Evolutionary conservation across 2,113 vertebrate species (phyloP).

Genomic region (Platycercus adscitus): DNA sequence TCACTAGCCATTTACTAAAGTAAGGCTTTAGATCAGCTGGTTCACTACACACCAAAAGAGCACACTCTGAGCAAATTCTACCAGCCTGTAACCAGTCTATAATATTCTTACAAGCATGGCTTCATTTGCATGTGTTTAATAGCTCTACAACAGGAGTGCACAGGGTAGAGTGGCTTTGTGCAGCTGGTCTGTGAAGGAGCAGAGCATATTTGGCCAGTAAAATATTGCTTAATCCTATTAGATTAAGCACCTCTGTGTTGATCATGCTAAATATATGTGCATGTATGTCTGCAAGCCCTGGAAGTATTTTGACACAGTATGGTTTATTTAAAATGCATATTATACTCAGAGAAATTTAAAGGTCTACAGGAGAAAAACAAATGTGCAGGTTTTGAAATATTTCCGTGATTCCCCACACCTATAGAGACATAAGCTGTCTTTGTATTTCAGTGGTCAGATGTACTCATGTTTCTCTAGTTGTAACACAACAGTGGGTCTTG

Average conservation of each 20-base stretch:
- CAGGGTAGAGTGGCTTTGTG: neutral
- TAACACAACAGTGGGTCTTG: neutral
- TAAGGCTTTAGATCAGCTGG: neutral
- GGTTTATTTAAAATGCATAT: neutral
- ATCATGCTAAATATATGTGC: neutral
- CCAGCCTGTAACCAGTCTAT: neutral
- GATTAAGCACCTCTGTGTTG: neutral
- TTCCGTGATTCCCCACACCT: neutral
- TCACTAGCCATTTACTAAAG: neutral
- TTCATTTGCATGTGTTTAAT: rapidly evolving
- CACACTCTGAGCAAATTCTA: neutral
- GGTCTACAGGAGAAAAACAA: neutral
- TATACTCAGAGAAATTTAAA: neutral
- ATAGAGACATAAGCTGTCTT: neutral
- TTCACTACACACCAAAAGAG: neutral
- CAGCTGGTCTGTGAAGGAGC: neutral
- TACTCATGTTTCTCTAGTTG: neutral
- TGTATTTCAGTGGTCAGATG: neutral
- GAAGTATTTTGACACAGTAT: neutral
- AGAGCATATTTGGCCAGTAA: neutral
- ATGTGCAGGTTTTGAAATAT: neutral
- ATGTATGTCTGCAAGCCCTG: neutral
- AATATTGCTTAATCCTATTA: neutral
- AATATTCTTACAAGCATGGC: neutral
- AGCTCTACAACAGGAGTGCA: neutral